These are phyloP conservation scores for Pseudomugil tenellus DNA, from an alignment of 2,797 vertebrate genomes.

Conservation along the genomic window DNA sequence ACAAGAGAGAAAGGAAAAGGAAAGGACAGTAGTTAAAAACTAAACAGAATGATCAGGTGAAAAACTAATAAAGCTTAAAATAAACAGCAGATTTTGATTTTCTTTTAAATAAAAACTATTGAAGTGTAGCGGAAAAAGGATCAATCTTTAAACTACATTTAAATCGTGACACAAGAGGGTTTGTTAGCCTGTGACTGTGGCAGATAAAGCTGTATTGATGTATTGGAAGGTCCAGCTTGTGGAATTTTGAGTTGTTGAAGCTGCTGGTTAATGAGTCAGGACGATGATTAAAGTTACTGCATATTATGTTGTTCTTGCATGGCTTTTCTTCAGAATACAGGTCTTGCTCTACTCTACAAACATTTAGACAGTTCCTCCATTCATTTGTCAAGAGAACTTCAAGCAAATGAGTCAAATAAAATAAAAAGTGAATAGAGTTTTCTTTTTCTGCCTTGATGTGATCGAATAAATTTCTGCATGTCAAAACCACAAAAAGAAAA, in stretches of 20 bases:
- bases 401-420: constrained; percentile 35
- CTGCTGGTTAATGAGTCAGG: constrained; percentile 10
- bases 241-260: constrained; percentile 8
- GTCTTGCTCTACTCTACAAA: not conserved
- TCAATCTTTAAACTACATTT: too few species aligned
- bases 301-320: constrained; percentile 15
- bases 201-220: not conserved
- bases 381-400: constrained; percentile 34
- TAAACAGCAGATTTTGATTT: too few species aligned
- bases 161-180: too few species aligned
- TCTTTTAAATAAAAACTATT: too few species aligned
- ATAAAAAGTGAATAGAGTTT: not conserved
- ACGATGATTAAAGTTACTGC: constrained; percentile 4
- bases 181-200: too few species aligned
- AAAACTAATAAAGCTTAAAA: too few species aligned
- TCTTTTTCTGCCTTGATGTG: constrained; percentile 19
- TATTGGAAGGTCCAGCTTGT: constrained; percentile 18
- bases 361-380: constrained; percentile 29
- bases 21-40: too few species aligned
- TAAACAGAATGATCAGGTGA: too few species aligned
- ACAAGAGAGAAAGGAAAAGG: too few species aligned
- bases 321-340: constrained; percentile 12
- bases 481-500: constrained; percentile 12
- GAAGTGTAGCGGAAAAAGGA: too few species aligned
- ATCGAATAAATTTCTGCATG: constrained; percentile 12